A percentile compares a stretch with the other conserved stretches of the same genome.
phyloP scores from a whole-genome alignment of 2,113 vertebrate species.

The Tonatia bakeri region DNA sequence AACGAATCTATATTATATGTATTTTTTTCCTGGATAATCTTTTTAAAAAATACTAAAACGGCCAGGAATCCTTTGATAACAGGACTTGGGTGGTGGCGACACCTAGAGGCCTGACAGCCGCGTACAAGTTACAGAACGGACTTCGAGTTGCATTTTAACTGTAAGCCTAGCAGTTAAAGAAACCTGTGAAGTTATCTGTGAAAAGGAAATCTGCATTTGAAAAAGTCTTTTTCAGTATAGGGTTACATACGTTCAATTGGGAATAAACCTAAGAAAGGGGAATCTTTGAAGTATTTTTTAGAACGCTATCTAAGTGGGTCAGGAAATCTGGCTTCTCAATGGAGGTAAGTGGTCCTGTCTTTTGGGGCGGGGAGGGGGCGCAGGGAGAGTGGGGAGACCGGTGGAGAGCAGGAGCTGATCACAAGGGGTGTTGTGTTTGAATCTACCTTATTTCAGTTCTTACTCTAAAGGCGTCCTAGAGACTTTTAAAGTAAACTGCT shows the following conservation, averaged over 20 bases:
- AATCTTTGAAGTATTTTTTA: background rate
- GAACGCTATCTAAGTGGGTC: background rate
- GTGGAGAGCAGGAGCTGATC: background rate
- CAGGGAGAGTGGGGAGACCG: background rate
- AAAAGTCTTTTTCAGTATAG: background rate
- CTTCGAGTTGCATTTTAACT: background rate
- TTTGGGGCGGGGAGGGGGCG: background rate
- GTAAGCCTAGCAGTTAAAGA: background rate
- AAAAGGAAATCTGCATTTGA: background rate
- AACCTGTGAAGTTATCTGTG: background rate
- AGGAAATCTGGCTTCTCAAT: background rate
- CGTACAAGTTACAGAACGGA: background rate
- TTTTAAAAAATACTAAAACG: background rate
- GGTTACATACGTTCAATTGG: background rate
- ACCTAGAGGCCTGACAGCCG: constrained; percentile 65
- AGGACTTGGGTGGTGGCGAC: constrained; percentile 63
- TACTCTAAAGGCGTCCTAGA: background rate
- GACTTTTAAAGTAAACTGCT: background rate
- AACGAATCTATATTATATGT: background rate
- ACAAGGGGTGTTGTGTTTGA: background rate
- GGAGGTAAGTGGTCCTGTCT: background rate
- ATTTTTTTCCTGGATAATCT: background rate
- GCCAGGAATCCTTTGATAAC: background rate
- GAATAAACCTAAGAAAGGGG: background rate
- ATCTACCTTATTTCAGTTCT: background rate